Evolutionary conservation across 1,140 invertebrate genomes (phyloP), one percentile per base, ranked within the genome.

Genomic region (Oscheius sp.): DNA sequence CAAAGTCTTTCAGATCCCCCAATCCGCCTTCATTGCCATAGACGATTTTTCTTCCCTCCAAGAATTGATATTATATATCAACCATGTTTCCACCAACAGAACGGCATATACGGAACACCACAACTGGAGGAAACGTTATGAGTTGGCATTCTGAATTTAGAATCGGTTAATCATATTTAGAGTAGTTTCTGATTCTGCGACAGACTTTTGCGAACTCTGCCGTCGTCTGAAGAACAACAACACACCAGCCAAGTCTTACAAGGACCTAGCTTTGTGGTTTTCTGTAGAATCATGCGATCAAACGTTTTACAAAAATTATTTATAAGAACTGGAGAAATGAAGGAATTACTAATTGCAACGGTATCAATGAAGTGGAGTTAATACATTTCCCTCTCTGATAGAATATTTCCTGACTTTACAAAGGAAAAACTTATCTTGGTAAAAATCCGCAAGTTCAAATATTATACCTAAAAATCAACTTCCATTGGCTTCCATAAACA

Each of bases 61-160:
- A 26, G 55, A 68, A 23, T 45, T 71, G n/a, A 58, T 62, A 1
- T 32, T 71, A 10, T n/a, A 72, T 55, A 7, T 74, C 0, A 28
- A 59, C n/a, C 28, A 31, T 4, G 18, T 74, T 10, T 13, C n/a
- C 18, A 18, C n/a, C 1, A 52, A 68, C 36, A 58, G 71, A n/a
- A 49, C 15, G 28, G 59, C n/a, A 15, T 74, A 74, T 55, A 26
- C 71, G 23, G 45, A 62, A 15, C 71, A 61, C 29, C 67, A 69
- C 29, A 38, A 62, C 26, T 74, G 73, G 73, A 74, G 73, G 52
- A 20, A 69, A 35, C 13, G 36, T 10, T 72, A 63, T 23, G 32
- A 32, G 68, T 70, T 23, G 34, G 66, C 1, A 13, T 4, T 2
- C 29, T 15, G 35, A 20, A 0, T 15, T 38, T 36, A 26, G n/a